Conservation (phyloP, 2,113 vertebrate species). For the Neolamprologus tretocephalus region DNA sequence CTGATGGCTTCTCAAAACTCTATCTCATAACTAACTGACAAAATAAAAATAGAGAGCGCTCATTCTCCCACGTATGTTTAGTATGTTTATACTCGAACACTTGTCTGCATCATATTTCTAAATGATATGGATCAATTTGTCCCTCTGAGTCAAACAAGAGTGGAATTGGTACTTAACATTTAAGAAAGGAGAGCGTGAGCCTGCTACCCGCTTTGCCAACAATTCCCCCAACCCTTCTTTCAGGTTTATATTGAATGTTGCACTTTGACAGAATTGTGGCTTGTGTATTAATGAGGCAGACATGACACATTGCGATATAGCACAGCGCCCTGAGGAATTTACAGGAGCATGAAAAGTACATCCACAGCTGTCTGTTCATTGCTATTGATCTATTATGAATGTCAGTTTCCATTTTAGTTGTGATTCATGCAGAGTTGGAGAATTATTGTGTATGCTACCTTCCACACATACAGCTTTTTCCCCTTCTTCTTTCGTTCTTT, state of each 20-base stretch:
- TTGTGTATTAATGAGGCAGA: conserved; percentile 47
- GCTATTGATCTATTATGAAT: conserved; percentile 56
- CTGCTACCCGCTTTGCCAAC: neutral
- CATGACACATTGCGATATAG: conserved; percentile 21
- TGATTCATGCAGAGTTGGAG: neutral
- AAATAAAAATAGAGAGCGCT: neutral
- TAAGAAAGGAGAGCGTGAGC: neutral
- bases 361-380: conserved; percentile 36
- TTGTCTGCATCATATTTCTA: neutral
- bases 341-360: conserved; percentile 45
- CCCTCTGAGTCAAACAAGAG: neutral
- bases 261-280: conserved; percentile 22
- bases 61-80: neutral
- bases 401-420: neutral
- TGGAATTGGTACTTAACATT: neutral
- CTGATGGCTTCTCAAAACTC: neutral
- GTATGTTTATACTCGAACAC: neutral
- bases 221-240: neutral
- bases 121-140: neutral
- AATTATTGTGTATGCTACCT: neutral
- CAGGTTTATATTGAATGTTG: neutral
- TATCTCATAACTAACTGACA: neutral
- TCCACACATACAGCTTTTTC: neutral
- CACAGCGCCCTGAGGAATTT: conserved; percentile 45
- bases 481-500: neutral